phyloP scores from a whole-genome alignment of 2,797 vertebrate genomes.

The Eleutherodactylus coqui region DNA sequence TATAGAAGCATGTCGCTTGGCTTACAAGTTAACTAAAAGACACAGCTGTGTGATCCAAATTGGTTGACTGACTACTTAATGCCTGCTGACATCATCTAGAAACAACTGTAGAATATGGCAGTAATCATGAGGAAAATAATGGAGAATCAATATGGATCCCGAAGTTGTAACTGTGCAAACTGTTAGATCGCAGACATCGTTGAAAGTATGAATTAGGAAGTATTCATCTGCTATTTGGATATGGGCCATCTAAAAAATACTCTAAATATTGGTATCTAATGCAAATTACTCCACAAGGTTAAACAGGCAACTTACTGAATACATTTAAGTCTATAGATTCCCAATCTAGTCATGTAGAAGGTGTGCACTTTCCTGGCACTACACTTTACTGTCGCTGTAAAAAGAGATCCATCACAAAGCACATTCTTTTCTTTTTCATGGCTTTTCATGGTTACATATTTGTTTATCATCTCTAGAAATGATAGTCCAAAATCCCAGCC shows the following conservation, averaged over 20 bases:
- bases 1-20: not conserved
- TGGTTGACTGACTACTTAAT: conserved; percentile 1
- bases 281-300: conserved; percentile 10
- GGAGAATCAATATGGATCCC: not conserved
- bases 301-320: conserved; percentile 25
- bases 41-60: not conserved
- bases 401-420: conserved; percentile 49
- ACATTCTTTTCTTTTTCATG: conserved; percentile 49
- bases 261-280: conserved; percentile 28
- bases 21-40: not conserved
- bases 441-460: conserved; percentile 42
- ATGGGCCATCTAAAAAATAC: not conserved
- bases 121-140: not conserved
- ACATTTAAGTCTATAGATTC: conserved; percentile 28
- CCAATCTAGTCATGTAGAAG: conserved; percentile 8
- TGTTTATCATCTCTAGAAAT: conserved; percentile 53
- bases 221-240: conserved; percentile 14
- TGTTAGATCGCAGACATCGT: not conserved
- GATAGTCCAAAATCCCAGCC: conserved; percentile 38
- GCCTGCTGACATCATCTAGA: not conserved
- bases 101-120: not conserved
- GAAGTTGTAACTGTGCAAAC: not conserved
- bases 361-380: conserved; percentile 5
- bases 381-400: conserved; percentile 25
- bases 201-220: not conserved